Conservation (phyloP, 2,888 invertebrate species). For the Drosophila buzzatii region DNA sequence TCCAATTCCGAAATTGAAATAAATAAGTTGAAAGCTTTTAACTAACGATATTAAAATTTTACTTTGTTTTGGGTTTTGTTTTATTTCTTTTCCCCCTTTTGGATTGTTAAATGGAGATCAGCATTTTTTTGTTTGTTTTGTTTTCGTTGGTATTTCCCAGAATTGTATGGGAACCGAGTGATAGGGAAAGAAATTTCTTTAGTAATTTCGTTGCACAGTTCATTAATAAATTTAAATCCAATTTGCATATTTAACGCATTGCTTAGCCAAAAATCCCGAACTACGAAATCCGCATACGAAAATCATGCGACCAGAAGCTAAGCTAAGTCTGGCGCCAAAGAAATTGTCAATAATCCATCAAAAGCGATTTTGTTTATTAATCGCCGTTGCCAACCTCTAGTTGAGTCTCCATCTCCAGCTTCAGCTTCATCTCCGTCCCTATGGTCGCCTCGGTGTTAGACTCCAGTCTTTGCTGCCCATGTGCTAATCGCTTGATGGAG, state of each 20-base stretch:
- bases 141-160: conserved; percentile 64
- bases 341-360: conserved; percentile 78
- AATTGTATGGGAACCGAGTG: conserved; percentile 26
- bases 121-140: conserved; percentile 7
- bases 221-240: conserved; percentile 57
- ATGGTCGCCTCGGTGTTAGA: not conserved
- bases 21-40: conserved; percentile 1
- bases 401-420: not conserved
- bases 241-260: conserved; percentile 73
- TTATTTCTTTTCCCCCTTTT: not conserved
- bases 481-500: conserved; percentile 63
- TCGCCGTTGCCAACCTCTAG: not conserved
- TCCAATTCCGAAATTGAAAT: not conserved
- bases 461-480: conserved; percentile 47
- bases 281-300: conserved; percentile 63
- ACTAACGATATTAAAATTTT: not conserved
- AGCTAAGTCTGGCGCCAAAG: conserved; percentile 72
- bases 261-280: conserved; percentile 47
- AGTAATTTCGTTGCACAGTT: conserved; percentile 37
- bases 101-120: conserved; percentile 3
- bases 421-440: not conserved
- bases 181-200: conserved; percentile 63
- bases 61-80: not conserved
- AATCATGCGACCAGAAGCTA: conserved; percentile 39
- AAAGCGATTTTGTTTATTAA: conserved; percentile 57